Percentiles rank a stretch among this genome's conserved stretches.
These are phyloP conservation scores for Halcyon smyrnensis DNA, from an alignment of 2,797 vertebrate genomes.

Conservation along the genomic window DNA sequence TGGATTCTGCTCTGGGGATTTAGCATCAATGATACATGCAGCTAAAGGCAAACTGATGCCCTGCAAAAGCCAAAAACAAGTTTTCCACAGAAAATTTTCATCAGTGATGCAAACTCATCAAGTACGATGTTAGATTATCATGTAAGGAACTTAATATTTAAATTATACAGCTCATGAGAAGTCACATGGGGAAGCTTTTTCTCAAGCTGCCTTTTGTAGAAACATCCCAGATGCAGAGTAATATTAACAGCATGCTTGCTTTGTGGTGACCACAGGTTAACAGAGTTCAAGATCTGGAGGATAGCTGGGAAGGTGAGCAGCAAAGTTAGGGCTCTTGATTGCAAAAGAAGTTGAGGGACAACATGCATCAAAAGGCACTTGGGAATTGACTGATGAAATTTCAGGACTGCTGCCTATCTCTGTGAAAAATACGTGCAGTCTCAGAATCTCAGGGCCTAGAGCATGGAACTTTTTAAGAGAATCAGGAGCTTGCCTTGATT, in stretches of 20 bases:
- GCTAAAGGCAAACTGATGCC: neutral
- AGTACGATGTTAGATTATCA: neutral
- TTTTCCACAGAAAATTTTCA: neutral
- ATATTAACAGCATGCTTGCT: conserved; percentile 10
- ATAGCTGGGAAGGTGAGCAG: neutral
- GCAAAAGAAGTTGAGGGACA: neutral
- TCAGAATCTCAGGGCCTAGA: neutral
- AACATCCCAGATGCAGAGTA: neutral
- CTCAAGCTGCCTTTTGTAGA: conserved; percentile 37
- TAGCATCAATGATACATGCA: neutral
- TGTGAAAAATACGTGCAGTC: neutral
- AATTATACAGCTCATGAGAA: neutral
- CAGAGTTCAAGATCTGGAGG: neutral
- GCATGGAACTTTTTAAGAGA: neutral
- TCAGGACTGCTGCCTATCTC: neutral
- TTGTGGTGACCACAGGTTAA: neutral
- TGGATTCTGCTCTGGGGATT: neutral
- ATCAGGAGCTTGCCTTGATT: neutral
- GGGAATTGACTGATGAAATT: neutral
- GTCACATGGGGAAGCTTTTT: neutral
- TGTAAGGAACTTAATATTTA: conserved; percentile 22
- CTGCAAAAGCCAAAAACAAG: neutral
- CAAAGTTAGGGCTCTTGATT: neutral
- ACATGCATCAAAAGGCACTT: neutral
- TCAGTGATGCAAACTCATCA: neutral